These are phyloP conservation scores for Ceratina australensis DNA, from an alignment of 1,140 invertebrate species.

Conservation along the genomic window DNA sequence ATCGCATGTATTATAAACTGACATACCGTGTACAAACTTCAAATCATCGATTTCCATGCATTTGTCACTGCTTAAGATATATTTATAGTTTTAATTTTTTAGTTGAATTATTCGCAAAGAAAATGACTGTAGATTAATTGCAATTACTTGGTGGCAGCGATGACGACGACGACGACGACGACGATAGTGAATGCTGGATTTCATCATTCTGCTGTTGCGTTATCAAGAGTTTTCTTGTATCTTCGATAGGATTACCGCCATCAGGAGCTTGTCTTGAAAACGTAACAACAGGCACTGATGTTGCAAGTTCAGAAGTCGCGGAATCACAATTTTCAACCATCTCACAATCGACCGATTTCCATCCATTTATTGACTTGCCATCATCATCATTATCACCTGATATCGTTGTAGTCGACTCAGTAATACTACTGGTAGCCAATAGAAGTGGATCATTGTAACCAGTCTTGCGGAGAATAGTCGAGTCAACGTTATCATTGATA, in stretches of 20 bases:
- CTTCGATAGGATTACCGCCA: slow-evolving; percentile 75
- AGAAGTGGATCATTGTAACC: slow-evolving; percentile 61
- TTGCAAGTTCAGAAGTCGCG: slow-evolving; percentile 64
- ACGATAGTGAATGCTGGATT: slow-evolving; percentile 39
- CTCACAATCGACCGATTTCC: slow-evolving; percentile 53
- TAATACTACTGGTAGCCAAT: slow-evolving; percentile 61
- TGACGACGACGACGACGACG: no score
- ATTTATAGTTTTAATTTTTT: slow-evolving; percentile 11
- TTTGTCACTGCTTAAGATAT: slow-evolving; percentile 8
- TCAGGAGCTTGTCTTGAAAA: slow-evolving; percentile 76
- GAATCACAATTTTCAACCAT: slow-evolving; percentile 57
- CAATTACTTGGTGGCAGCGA: slow-evolving; percentile 39
- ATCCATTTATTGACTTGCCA: slow-evolving; percentile 51
- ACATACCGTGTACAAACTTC: background rate
- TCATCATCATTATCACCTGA: slow-evolving; percentile 66
- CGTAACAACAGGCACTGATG: slow-evolving; percentile 65
- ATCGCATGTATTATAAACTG: background rate
- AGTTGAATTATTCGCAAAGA: background rate
- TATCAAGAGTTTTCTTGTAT: slow-evolving; percentile 43
- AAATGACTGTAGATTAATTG: slow-evolving; percentile 29
- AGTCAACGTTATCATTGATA: slow-evolving; percentile 63
- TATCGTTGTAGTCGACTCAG: slow-evolving; percentile 61
- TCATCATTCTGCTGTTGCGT: slow-evolving; percentile 30
- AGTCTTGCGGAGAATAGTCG: slow-evolving; percentile 64
- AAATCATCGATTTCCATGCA: slow-evolving; percentile 2